Evolutionary conservation across 2,888 invertebrate genomes (phyloP), one percentile per base, ranked within the genome.

Genomic region (Pristionchus mayeri): DNA sequence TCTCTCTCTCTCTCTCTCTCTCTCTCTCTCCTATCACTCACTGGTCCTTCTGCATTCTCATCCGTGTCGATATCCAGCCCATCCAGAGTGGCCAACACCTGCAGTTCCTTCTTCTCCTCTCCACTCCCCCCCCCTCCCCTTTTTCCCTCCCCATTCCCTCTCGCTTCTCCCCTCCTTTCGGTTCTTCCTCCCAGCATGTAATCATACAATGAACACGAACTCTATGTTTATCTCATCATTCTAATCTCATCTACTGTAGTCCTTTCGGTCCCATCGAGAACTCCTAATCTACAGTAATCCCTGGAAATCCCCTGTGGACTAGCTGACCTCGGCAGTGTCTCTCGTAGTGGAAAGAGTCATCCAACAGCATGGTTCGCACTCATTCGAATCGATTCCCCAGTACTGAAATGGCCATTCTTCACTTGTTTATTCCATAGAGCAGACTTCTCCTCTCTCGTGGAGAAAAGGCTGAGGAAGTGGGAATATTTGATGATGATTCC

Each of bases 361-460:
- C 98, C 98, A 99, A 94, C 99, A 99, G 94, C 98, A 99, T 11
- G 99, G 98, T 92, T 93, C 91, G 37, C 94, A 94, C 94, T 99
- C 98, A 94, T 99, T 98, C 54, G 98, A 97, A 93, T 99, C 98
- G 89, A 99, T 95, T 21, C 98, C 98, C 98, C 98, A 98, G 94
- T 91, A 92, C 89, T 91, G 85, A 24, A 40, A 57, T 79, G 48
- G 50, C 54, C 21, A 54, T 63, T 9, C 37, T 67, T 60, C 30
- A 30, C 7, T 67, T 67, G 67, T 67, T 67, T 67, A 37, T 34
- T 37, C 67, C 27, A 60, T 60, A 27, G 30, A 27, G 37, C 18
- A 67, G 40, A 37, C n/a, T 18, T 16, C 30, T n/a, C n/a, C n/a
- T 67, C 60, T n/a, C 44, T 34, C 18, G 67, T 18, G 21, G 40